These are phyloP conservation scores for Euwallacea similis DNA, from an alignment of 1,140 invertebrate species.

Conservation along the genomic window DNA sequence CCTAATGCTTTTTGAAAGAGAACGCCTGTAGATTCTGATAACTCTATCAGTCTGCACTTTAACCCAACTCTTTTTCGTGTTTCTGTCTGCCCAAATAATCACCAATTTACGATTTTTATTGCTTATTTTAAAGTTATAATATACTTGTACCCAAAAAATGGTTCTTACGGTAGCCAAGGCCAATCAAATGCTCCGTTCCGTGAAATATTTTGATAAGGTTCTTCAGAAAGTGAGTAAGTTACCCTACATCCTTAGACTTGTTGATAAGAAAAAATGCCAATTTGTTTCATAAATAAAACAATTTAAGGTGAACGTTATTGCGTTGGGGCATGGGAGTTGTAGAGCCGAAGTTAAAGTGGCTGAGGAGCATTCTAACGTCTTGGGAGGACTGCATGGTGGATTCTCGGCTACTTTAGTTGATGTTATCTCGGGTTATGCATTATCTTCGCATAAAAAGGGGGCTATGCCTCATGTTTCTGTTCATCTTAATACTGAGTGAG, in stretches of 20 bases:
- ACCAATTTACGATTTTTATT: too few relatives aligned
- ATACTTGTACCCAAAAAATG: slow-evolving; percentile 6
- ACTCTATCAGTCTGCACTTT: too few relatives aligned
- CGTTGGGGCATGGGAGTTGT: slow-evolving; percentile 65
- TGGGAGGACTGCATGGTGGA: slow-evolving; percentile 82
- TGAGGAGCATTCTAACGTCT: slow-evolving; percentile 74
- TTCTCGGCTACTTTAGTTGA: slow-evolving; percentile 83
- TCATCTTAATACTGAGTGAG: slow-evolving; percentile 65
- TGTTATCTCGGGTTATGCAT: slow-evolving; percentile 77
- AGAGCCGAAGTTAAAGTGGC: slow-evolving; percentile 76
- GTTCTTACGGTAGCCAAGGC: slow-evolving; percentile 10
- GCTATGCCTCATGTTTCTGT: slow-evolving; percentile 70
- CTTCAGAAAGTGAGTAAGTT: slow-evolving; percentile 12
- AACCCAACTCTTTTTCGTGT: too few relatives aligned
- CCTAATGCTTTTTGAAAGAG: too few relatives aligned
- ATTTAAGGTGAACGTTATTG: slow-evolving; percentile 20
- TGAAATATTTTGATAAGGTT: slow-evolving; percentile 17
- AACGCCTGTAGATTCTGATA: too few relatives aligned
- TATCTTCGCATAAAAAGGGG: slow-evolving; percentile 66
- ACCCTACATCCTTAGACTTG: not conserved
- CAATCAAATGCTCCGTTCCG: slow-evolving; percentile 1
- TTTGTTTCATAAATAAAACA: not conserved
- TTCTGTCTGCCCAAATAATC: too few relatives aligned
- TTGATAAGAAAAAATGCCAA: not conserved
- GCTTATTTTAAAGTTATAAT: too few relatives aligned